Conservation (phyloP, 2,113 vertebrate genomes). For the Labeo catla region DNA sequence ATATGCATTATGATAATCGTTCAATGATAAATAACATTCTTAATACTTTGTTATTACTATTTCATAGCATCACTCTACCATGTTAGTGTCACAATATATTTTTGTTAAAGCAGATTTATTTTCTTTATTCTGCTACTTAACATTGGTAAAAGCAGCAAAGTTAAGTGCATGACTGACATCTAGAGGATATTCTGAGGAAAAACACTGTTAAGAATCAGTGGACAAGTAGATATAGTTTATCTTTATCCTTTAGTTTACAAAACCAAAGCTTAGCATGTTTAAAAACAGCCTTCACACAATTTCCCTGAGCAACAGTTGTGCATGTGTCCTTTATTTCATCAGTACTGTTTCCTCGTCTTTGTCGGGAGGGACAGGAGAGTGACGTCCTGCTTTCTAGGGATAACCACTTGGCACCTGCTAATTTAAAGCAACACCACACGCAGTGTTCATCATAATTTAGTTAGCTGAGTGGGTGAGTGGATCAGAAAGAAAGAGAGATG, state of each 20-base stretch:
- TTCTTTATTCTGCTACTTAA: too few relatives aligned
- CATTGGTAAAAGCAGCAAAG: neutral
- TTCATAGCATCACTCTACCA: too few relatives aligned
- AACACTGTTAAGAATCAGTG: neutral
- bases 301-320: neutral
- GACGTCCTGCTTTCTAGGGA: neutral
- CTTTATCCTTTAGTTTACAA: neutral
- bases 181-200: neutral
- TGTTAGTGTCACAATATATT: too few relatives aligned
- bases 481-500: slow-evolving; percentile 10
- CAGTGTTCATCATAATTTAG: slow-evolving; percentile 9
- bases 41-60: too few relatives aligned
- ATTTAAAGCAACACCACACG: slow-evolving; percentile 9
- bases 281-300: neutral
- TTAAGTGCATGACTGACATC: neutral
- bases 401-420: neutral
- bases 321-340: neutral
- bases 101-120: too few relatives aligned
- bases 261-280: neutral
- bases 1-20: too few relatives aligned
- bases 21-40: too few relatives aligned
- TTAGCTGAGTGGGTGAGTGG: neutral
- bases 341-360: neutral
- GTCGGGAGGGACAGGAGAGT: neutral
- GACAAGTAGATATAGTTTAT: neutral